Conservation (phyloP, 1,140 invertebrate genomes). For the Aphidius gifuensis region DNA sequence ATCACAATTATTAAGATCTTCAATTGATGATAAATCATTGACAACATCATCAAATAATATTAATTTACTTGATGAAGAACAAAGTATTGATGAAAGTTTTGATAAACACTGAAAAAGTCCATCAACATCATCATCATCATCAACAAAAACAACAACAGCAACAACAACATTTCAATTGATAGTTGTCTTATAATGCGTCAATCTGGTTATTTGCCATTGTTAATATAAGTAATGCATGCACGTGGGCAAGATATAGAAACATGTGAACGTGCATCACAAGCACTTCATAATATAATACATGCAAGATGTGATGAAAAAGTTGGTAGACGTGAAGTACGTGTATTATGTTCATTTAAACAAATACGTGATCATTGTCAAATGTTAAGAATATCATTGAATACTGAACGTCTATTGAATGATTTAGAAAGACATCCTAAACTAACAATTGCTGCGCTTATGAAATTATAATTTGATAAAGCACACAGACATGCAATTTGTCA, state of each 20-base stretch:
- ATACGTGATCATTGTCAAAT: slow-evolving; percentile 72
- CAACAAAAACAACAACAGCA: too few species aligned
- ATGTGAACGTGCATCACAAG: slow-evolving; percentile 75
- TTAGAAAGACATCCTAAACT: slow-evolving; percentile 78
- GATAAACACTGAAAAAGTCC: slow-evolving; percentile 17
- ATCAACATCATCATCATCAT: background rate
- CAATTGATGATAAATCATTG: slow-evolving; percentile 38
- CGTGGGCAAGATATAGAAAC: slow-evolving; percentile 67
- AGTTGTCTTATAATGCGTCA: slow-evolving; percentile 89
- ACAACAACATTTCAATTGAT: slow-evolving; percentile 67
- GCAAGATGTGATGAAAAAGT: slow-evolving; percentile 89
- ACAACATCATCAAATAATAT: slow-evolving; percentile 20
- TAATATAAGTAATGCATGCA: slow-evolving; percentile 89
- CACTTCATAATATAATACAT: slow-evolving; percentile 89
- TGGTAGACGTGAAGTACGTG: slow-evolving; percentile 80
- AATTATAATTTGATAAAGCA: slow-evolving; percentile 93
- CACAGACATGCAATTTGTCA: slow-evolving; percentile 93
- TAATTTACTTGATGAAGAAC: slow-evolving; percentile 19
- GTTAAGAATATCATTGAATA: slow-evolving; percentile 37
- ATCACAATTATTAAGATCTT: slow-evolving; percentile 41
- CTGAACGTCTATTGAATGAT: slow-evolving; percentile 56
- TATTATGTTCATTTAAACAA: slow-evolving; percentile 79
- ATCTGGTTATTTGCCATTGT: slow-evolving; percentile 84
- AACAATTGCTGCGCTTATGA: slow-evolving; percentile 91
- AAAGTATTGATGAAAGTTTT: background rate